These are phyloP conservation scores for Thereva nobilitata DNA, from an alignment of 2,888 invertebrate genomes.

Conservation along the genomic window DNA sequence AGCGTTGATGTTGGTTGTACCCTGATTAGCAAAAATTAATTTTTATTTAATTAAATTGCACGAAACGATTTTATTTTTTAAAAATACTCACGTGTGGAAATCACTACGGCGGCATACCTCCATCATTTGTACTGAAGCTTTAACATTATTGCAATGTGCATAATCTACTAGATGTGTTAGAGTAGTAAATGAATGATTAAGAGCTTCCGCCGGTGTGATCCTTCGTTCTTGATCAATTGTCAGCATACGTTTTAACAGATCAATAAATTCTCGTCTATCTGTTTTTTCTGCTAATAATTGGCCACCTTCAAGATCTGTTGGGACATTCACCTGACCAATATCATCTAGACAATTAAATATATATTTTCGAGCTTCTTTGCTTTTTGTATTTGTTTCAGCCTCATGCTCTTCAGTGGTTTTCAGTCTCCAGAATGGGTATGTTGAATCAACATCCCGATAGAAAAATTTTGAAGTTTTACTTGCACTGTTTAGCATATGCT, in stretches of 20 bases:
- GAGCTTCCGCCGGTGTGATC: constrained; percentile 92
- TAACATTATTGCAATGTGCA: constrained; percentile 95
- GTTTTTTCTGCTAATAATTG: constrained; percentile 96
- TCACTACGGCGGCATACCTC: constrained; percentile 71
- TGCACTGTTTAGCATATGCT: constrained; percentile 95
- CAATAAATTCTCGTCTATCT: constrained; percentile 96
- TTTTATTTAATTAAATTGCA: not conserved
- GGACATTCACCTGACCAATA: constrained; percentile 95
- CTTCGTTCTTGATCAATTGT: constrained; percentile 97
- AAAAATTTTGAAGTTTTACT: constrained; percentile 99
- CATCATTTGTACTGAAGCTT: constrained; percentile 98
- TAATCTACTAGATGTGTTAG: constrained; percentile 93
- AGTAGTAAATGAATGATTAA: constrained; percentile 93
- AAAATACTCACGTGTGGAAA: constrained; percentile 55
- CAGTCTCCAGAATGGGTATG: constrained; percentile 82
- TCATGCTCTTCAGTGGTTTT: constrained; percentile 99
- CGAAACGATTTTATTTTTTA: not conserved
- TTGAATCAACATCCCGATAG: constrained; percentile 92
- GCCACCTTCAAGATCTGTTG: constrained; percentile 95
- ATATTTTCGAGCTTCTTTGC: constrained; percentile 99
- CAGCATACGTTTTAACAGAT: constrained; percentile 96
- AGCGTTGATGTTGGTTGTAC: constrained; percentile 64
- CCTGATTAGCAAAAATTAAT: constrained; percentile 44
- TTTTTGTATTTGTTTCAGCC: constrained; percentile 95
- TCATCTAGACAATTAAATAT: constrained; percentile 99